Base-by-base conservation (phyloP, 1,140 invertebrate genomes). In the Coptotermes formosanus region DNA sequence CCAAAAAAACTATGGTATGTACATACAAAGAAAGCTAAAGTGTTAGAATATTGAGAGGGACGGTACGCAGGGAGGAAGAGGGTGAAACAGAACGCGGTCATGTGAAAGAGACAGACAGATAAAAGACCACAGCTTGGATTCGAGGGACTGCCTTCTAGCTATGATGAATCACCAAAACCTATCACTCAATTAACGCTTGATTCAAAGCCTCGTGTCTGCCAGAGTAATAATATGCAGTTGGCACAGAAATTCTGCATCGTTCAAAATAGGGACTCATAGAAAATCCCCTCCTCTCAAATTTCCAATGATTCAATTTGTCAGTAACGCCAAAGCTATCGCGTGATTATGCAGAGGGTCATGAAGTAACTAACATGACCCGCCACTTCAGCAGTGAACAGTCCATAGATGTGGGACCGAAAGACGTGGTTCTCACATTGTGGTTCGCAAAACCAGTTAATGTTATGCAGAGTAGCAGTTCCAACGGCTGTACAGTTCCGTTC, bases 131-230 rank as follows among this genome's bases (percentile, higher is more conserved):
- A 55, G 52, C 52, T 55, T 55, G 52, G 52, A 16, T 55, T 55
- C 52, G 52, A 55, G 52, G 52, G 52, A 55, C 16, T 55, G 11
- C 64, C 64, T 75, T 25, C 6, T 30, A 75, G 64, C 64, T 25
- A 30, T 75, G 64, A 75, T 75, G 64, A 75, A 75, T 75, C 64
- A 75, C 64, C 64, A 75, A 8, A 75, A 75, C 64, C 64, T 25
- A 75, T 75, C 64, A 75, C 64, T 75, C 64, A 75, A 75, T 75
- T 75, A 75, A 75, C 64, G 64, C 64, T n/a, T 75, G 64, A 75
- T 75, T 75, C 64, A 75, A 30, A 75, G 25, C 64, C 11, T 75
- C 64, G n/a, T 30, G 64, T 16, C 64, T 30, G 64, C n/a, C 52
- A 30, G 14, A n/a, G 25, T 16, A 75, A 75, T 30, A 30, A 30